These are phyloP conservation scores for Eupsilia transversa DNA, from an alignment of 2,888 invertebrate species.

Conservation along the genomic window DNA sequence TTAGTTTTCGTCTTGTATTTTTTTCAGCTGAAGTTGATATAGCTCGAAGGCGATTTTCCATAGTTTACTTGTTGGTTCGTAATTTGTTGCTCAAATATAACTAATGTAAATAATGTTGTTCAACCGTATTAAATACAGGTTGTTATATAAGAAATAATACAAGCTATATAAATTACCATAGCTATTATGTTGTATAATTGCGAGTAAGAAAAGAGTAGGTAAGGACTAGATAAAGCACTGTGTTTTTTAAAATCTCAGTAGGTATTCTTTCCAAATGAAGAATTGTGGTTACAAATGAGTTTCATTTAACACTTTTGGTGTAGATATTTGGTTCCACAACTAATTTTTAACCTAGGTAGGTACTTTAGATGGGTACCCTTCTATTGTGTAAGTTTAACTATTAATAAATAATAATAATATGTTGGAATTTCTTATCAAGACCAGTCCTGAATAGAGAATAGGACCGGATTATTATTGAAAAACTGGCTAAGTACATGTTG, in stretches of 20 bases:
- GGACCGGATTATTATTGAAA: not conserved
- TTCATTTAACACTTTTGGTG: not conserved
- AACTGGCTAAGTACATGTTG: not conserved
- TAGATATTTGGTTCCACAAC: not conserved
- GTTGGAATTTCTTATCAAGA: not conserved
- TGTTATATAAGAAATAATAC: not conserved
- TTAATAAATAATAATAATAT: not conserved
- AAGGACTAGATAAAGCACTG: not conserved
- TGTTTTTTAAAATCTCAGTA: not conserved
- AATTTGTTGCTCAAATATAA: not conserved
- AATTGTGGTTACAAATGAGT: not conserved
- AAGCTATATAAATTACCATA: not conserved
- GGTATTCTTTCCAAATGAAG: not conserved
- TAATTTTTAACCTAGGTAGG: not conserved
- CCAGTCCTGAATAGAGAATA: not conserved
- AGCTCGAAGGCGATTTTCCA: not conserved
- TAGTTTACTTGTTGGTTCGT: not conserved
- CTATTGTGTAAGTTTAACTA: not conserved
- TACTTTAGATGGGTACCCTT: not conserved
- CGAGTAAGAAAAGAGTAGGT: not conserved
- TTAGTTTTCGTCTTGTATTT: conserved; percentile 6
- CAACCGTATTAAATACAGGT: not conserved
- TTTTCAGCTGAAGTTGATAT: not conserved
- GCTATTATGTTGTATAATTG: not conserved
- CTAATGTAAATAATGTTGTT: not conserved